phyloP scores from a whole-genome alignment of 2,888 invertebrate genomes.

The Cephus rjabovi region DNA sequence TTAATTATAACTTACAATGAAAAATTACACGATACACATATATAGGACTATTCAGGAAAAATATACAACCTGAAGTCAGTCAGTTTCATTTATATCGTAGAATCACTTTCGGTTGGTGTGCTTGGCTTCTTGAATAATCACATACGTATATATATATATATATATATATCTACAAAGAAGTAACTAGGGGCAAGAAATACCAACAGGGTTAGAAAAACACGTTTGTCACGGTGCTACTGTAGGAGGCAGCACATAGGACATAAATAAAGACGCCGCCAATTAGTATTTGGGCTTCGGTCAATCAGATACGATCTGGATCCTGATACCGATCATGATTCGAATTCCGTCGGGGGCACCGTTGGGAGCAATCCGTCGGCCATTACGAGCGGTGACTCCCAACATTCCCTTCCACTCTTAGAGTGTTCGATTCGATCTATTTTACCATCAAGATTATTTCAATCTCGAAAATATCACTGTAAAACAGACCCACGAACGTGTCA shows the following conservation, averaged over 20 bases:
- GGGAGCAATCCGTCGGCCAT: slow-evolving; percentile 16
- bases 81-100: not conserved
- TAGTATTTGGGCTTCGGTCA: slow-evolving; percentile 31
- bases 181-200: slow-evolving; percentile 10
- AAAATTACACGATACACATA: not conserved
- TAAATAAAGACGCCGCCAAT: slow-evolving; percentile 44
- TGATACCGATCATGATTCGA: not conserved
- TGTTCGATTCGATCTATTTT: not conserved
- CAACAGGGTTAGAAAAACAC: not conserved
- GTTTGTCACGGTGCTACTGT: slow-evolving; percentile 30
- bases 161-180: not conserved
- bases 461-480: not conserved
- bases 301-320: slow-evolving; percentile 17
- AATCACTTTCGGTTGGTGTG: not conserved
- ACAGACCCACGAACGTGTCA: not conserved
- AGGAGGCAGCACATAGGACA: slow-evolving; percentile 33
- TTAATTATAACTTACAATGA: not conserved
- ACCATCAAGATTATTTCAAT: not conserved
- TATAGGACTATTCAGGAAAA: not conserved
- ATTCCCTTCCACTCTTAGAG: slow-evolving; percentile 14
- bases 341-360: not conserved
- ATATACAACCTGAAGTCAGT: not conserved
- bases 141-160: too few species aligned
- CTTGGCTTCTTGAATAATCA: too few species aligned
- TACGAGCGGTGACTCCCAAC: slow-evolving; percentile 22